phyloP scores from a whole-genome alignment of 2,113 vertebrate genomes.

The Australoheros scitulus region DNA sequence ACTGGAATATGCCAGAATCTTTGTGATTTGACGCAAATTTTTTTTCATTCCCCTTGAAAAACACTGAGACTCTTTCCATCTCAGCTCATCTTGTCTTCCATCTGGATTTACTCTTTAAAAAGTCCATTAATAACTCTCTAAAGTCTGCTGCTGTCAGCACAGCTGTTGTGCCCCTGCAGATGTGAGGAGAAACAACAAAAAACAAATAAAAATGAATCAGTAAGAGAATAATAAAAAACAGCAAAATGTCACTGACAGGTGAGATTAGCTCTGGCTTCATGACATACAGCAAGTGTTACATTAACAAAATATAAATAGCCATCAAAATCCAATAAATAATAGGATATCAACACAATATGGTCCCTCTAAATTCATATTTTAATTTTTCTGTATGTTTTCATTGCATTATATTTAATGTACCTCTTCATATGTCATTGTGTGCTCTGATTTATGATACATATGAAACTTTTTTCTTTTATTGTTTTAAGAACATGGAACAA shows the following conservation, averaged over 20 bases:
- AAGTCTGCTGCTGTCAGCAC: neutral
- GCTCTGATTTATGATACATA: too few relatives aligned
- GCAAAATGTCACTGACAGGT: neutral
- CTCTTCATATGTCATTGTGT: too few relatives aligned
- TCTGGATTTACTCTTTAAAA: constrained; percentile 57
- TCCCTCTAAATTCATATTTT: too few relatives aligned
- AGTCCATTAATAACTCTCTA: neutral
- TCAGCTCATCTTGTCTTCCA: constrained; percentile 39
- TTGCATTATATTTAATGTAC: too few relatives aligned
- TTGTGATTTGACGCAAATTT: too few relatives aligned
- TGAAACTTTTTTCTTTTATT: too few relatives aligned
- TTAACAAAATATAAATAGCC: neutral
- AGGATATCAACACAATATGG: too few relatives aligned
- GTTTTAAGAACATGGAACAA: too few relatives aligned
- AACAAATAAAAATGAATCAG: fast-evolving
- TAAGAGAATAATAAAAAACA: neutral
- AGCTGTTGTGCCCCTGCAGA: constrained; percentile 40
- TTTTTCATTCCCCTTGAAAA: constrained; percentile 23
- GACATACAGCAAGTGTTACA: neutral
- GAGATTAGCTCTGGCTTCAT: neutral
- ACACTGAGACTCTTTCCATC: constrained; percentile 38
- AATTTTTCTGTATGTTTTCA: too few relatives aligned
- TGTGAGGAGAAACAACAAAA: constrained; percentile 4
- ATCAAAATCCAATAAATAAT: neutral
- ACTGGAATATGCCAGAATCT: too few relatives aligned